Evolutionary conservation across 2,888 invertebrate species (phyloP).

Genomic region (Dromius quadrimaculatus): DNA sequence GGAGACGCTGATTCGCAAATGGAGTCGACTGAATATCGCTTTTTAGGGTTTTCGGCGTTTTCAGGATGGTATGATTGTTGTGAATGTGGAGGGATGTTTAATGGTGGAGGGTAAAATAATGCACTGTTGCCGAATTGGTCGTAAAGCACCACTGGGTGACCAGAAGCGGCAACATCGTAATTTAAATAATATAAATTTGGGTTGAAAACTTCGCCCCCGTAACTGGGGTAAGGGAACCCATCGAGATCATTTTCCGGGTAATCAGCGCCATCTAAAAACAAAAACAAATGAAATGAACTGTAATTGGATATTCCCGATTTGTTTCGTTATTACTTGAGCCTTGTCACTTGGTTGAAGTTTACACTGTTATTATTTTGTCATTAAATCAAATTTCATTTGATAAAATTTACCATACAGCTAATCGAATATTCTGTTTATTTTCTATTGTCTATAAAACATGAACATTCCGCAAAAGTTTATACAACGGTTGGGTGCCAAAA

Average conservation of each 20-base stretch:
- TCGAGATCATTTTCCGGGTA: background rate
- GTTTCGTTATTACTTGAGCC: too few species aligned
- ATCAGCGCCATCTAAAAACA: background rate
- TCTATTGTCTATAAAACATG: too few species aligned
- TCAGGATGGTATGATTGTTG: constrained; percentile 61
- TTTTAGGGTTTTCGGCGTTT: constrained; percentile 58
- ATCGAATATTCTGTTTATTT: too few species aligned
- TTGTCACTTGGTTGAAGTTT: too few species aligned
- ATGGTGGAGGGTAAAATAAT: constrained; percentile 1
- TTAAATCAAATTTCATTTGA: too few species aligned
- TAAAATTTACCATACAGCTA: too few species aligned
- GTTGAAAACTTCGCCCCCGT: background rate
- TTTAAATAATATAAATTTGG: background rate
- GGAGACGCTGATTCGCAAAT: background rate
- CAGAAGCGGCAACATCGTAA: background rate
- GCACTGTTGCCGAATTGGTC: constrained; percentile 25
- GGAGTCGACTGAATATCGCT: constrained; percentile 65
- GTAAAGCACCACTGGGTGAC: constrained; percentile 4
- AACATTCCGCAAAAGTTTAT: too few species aligned
- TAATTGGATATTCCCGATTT: too few species aligned
- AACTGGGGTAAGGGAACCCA: background rate
- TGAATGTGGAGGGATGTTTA: constrained; percentile 59
- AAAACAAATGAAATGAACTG: too few species aligned
- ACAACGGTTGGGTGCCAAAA: too few species aligned
- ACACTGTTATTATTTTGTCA: too few species aligned